These are phyloP conservation scores for Pangasius larnaudii DNA, from an alignment of 2,797 vertebrate species.

Conservation along the genomic window DNA sequence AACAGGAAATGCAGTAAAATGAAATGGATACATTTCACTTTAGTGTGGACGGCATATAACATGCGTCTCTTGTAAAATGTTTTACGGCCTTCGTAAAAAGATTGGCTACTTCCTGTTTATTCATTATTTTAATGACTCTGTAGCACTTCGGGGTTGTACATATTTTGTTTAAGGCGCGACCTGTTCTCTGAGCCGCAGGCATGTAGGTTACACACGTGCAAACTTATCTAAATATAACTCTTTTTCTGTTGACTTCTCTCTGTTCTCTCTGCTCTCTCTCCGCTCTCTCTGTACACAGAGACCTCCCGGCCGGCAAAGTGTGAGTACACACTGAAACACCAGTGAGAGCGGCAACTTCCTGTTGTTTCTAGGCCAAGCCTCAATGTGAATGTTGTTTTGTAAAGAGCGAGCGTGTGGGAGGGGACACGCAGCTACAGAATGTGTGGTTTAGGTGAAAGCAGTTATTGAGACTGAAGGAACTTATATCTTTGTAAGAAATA, in stretches of 20 bases:
- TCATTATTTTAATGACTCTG: not conserved
- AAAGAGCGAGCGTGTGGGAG: not conserved
- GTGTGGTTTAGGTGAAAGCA: not conserved
- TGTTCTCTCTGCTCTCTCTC: slow-evolving; percentile 12
- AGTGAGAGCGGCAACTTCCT: slow-evolving; percentile 50
- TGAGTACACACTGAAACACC: slow-evolving; percentile 68
- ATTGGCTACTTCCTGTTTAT: not conserved
- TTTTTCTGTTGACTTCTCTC: slow-evolving; percentile 39
- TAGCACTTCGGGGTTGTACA: not conserved
- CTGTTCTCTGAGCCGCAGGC: not conserved
- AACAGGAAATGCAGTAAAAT: not conserved
- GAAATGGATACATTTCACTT: not conserved
- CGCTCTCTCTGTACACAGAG: slow-evolving; percentile 64
- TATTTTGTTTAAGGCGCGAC: too few relatives aligned
- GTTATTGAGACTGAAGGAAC: not conserved
- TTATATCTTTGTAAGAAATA: not conserved
- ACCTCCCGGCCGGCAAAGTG: slow-evolving; percentile 81
- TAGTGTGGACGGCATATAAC: not conserved
- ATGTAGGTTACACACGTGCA: not conserved
- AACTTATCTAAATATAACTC: slow-evolving; percentile 5
- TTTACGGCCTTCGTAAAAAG: not conserved
- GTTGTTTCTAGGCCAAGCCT: slow-evolving; percentile 49
- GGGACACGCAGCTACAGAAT: not conserved
- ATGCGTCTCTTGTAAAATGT: not conserved
- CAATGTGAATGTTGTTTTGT: slow-evolving; percentile 13